Base-by-base conservation (phyloP, 2,888 invertebrate genomes). In the Meliscaeva auricollis region DNA sequence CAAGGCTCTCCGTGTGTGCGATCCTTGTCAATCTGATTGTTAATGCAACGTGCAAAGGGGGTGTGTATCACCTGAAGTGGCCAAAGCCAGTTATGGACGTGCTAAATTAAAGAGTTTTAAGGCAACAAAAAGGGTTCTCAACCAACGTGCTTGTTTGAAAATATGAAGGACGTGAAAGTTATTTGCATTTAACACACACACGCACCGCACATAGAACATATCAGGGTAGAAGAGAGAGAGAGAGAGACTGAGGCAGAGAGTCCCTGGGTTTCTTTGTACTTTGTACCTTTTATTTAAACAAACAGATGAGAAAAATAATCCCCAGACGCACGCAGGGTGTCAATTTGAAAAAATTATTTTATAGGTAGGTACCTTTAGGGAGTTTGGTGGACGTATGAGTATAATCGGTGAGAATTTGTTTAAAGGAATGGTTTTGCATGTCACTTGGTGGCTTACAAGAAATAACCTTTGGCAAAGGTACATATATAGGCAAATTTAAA, bases 81-180 rank as follows among this genome's bases (percentile, higher is more conserved):
- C 30, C 48, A 20, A 66, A 66, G 35, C 48, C 46, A 66, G 66
- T 50, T 50, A 48, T 66, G 66, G 32, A 66, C 66, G 66, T 66
- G 66, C 48, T 30, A 50, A 66, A 50, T 20, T 46, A 32, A 30
- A 48, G 20, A 64, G 26, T 32, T 30, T 32, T 20, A 13, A 66
- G 13, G 48, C 32, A 0, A 38, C 35, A 38, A 50, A 66, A 66
- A 48, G 48, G 32, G n/a, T 66, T 50, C 35, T 50, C 35, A 2
- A 13, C 11, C 38, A 22, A 30, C 26, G 26, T 26, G 62, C 9
- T 38, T 22, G 26, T 62, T 9, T 30, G 15, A 6, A 26, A 35
- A 20, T 46, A 15, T 35, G 20, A 1, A 60, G 66, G 48, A 50
- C 66, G 35, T 66, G 48, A 32, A 66, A 35, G 20, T 20, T 20